Evolutionary conservation across 2,888 invertebrate genomes (phyloP).

Genomic region (Drepanosiphum platanoidis): DNA sequence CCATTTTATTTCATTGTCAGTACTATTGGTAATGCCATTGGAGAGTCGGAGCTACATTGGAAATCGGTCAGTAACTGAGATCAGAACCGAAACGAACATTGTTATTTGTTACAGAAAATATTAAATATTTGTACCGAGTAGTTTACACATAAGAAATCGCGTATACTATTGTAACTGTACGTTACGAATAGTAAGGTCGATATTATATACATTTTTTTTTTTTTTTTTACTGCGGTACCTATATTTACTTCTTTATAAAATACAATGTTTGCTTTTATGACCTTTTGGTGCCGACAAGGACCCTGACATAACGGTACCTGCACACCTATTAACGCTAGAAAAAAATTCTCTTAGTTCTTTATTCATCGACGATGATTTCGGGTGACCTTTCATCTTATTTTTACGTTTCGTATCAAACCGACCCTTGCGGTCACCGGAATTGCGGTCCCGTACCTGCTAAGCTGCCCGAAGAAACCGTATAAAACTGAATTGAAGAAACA

Average conservation of each 20-base stretch:
- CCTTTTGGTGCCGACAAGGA: not conserved
- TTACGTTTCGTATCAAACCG: not conserved
- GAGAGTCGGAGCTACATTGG: too few relatives aligned
- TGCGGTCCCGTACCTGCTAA: not conserved
- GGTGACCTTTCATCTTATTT: constrained; percentile 18
- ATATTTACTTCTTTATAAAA: not conserved
- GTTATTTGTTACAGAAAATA: too few relatives aligned
- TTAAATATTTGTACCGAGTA: not conserved
- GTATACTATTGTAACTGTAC: not conserved
- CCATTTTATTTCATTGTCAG: too few relatives aligned
- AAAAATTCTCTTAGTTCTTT: not conserved
- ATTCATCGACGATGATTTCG: constrained; percentile 26
- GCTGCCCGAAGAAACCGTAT: not conserved
- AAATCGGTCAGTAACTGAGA: too few relatives aligned
- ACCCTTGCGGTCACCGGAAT: constrained; percentile 54
- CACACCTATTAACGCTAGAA: not conserved
- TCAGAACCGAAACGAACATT: too few relatives aligned
- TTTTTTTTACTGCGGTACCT: too few relatives aligned
- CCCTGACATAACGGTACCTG: not conserved
- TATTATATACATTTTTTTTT: not conserved
- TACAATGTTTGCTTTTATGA: not conserved
- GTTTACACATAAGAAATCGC: too few relatives aligned
- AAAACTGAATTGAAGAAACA: not conserved
- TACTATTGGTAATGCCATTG: too few relatives aligned
- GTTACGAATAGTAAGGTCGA: not conserved